Percentiles rank a stretch among this genome's conserved stretches.
These are phyloP conservation scores for Patagioenas fasciata DNA, from an alignment of 2,113 vertebrate species.

Conservation along the genomic window DNA sequence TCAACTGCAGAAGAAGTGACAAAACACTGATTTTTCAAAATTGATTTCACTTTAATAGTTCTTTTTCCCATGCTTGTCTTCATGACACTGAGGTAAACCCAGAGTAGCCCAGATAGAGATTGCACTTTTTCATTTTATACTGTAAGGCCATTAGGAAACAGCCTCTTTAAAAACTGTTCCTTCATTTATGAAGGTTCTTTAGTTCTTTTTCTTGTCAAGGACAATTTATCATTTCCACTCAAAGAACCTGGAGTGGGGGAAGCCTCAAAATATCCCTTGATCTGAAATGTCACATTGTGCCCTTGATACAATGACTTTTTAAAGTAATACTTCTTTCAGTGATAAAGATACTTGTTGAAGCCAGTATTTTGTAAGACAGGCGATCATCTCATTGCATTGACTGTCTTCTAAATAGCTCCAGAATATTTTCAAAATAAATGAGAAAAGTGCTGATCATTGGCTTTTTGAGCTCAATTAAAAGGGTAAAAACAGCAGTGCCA, in stretches of 20 bases:
- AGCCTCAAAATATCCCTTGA: background rate
- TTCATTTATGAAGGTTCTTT: background rate
- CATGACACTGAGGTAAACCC: background rate
- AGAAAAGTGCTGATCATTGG: background rate
- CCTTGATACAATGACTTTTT: background rate
- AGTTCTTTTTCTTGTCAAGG: background rate
- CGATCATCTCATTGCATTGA: background rate
- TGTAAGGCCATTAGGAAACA: background rate
- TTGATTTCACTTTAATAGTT: background rate
- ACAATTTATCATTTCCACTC: background rate
- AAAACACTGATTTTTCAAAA: background rate
- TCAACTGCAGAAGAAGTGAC: background rate
- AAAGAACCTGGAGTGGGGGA: background rate
- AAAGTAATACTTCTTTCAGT: background rate
- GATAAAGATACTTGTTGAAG: background rate
- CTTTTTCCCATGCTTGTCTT: background rate
- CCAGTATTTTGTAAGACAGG: background rate
- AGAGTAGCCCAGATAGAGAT: background rate
- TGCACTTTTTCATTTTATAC: background rate
- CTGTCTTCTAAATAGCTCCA: background rate
- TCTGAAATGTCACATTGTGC: background rate
- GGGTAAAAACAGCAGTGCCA: background rate
- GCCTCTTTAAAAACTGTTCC: background rate
- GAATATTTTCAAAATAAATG: background rate
- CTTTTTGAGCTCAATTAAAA: background rate